Percentiles rank a stretch among this genome's conserved stretches.
These are phyloP conservation scores for Sarotherodon lohbergeri DNA, from an alignment of 2,113 vertebrate genomes.

Conservation along the genomic window DNA sequence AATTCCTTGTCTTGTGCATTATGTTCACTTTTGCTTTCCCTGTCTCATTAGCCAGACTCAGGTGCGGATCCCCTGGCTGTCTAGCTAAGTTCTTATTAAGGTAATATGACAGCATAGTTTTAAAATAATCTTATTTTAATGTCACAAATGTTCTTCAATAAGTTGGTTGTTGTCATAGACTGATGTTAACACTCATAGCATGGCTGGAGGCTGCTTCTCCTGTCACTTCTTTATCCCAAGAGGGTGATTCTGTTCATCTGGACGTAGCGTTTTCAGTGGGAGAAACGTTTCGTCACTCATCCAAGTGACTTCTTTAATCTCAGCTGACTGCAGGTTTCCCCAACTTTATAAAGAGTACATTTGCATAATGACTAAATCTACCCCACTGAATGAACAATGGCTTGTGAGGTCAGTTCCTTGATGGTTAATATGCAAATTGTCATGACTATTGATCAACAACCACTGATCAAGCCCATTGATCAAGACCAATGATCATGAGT, in stretches of 20 bases:
- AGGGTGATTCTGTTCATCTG: neutral
- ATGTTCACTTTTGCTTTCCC: neutral
- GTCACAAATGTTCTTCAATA: neutral
- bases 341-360: too few relatives aligned
- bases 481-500: too few relatives aligned
- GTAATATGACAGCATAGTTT: neutral
- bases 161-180: neutral
- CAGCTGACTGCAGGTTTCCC: too few relatives aligned
- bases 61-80: neutral
- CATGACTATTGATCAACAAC: too few relatives aligned
- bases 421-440: too few relatives aligned
- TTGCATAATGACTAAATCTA: too few relatives aligned
- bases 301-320: too few relatives aligned
- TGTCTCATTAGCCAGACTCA: neutral
- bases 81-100: neutral
- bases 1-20: neutral
- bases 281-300: too few relatives aligned
- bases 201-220: neutral
- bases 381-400: too few relatives aligned
- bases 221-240: neutral
- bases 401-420: too few relatives aligned
- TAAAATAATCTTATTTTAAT: neutral
- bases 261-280: too few relatives aligned
- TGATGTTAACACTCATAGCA: neutral
- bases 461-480: too few relatives aligned